Base-by-base conservation (phyloP, 2,888 invertebrate genomes). In the Pristionchus arcanus region DNA sequence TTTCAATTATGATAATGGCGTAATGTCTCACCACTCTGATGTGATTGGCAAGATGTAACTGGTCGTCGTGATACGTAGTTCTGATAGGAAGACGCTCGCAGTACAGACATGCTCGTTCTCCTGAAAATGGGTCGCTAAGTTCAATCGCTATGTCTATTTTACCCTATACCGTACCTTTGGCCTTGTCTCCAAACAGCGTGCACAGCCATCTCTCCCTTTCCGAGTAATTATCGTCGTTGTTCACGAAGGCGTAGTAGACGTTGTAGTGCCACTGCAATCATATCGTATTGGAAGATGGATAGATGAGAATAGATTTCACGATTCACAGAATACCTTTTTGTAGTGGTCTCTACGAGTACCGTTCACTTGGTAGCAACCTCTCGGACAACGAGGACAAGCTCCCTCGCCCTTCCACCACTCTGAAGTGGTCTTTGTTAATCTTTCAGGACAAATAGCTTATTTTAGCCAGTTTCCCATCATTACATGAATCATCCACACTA, bases 381-480 rank as follows among this genome's bases (percentile, higher is more conserved):
- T 31, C 25, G 74, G 74, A 37, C 74, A 74, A 19, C 37, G 34
- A 25, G 31, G 74, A 21, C 34, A 34, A 0, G 42, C 37, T 1
- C 74, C 74, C 21, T 74, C 74, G 11, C 74, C 74, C 31, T 74
- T 74, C 74, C 74, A 74, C 74, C 74, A 74, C 19, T 74, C 74
- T 74, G 74, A 21, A 74, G 21, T 63, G 21, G 4, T 15, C 13
- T 55, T 2, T 55, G 25, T 25, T 1, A 63, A 63, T 25, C 63
- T 3, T 1, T 63, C 63, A 7, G 21, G 1, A 25, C 1, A 63
- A 63, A 7, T 63, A 25, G 25, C 7, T 4, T 63, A 55, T 55
- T 55, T 55, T 4, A 9, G 55, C 2, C 16, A 16, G 55, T 2
- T 16, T 55, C n/a, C n/a, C n/a, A n/a, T n/a, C 19, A 15, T 55